Evolutionary conservation across 2,113 vertebrate genomes (phyloP).

Genomic region (Castor canadensis): DNA sequence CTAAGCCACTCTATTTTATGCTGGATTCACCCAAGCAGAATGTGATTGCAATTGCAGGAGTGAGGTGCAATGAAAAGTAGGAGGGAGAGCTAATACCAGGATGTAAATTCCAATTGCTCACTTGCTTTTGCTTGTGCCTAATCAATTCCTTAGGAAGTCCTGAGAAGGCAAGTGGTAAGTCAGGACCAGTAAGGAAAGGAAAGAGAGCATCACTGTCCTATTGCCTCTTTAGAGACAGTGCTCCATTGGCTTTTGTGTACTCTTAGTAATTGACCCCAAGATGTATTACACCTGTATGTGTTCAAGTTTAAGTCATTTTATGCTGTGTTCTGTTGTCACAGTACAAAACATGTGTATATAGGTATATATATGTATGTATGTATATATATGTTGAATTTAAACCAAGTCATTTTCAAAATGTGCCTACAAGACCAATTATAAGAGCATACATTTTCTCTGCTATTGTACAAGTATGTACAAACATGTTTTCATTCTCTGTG

Average conservation of each 20-base stretch:
- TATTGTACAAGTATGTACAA: no score
- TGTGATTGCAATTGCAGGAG: neutral
- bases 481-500: neutral
- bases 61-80: neutral
- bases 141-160: neutral
- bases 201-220: neutral
- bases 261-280: no score
- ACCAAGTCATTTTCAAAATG: no score
- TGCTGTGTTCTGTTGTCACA: no score
- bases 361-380: no score
- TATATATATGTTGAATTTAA: no score
- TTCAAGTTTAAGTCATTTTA: no score
- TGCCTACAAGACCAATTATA: no score
- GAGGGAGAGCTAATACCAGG: neutral
- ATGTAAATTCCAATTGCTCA: neutral
- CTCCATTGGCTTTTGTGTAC: neutral
- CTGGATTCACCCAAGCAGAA: neutral
- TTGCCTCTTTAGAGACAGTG: neutral
- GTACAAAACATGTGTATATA: no score
- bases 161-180: neutral
- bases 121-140: neutral
- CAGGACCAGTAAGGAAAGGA: neutral
- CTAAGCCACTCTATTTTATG: neutral
- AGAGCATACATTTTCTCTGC: no score
- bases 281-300: no score